Base-by-base conservation (phyloP, 2,888 invertebrate species). In the Atherix ibis region DNA sequence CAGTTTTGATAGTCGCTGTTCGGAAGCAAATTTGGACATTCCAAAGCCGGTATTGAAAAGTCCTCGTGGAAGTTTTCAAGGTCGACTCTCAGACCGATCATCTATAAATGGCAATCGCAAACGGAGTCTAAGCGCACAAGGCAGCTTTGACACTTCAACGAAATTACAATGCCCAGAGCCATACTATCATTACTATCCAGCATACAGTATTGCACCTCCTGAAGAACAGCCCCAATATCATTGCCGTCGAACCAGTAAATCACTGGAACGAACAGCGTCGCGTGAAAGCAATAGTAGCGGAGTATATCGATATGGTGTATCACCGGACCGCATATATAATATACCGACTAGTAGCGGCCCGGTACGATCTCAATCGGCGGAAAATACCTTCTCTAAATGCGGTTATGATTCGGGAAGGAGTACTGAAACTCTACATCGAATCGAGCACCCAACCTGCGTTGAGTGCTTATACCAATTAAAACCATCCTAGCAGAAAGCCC, bases 391-490 rank as follows among this genome's bases (percentile, higher is more conserved):
- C 39, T 49, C 51, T n/a, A 52, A 50, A 32, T 50, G 39, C n/a
- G 66, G 66, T 2, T 70, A 70, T 32, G 70, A 71, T 24, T 67
- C 68, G 1, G 62, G 68, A 2, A 66, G 67, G 42, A 67, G 68
- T 3, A 67, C 67, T 32, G 68, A 69, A 46, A 66, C 67, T 2
- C 66, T 68, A 29, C 59, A 64, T 10, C 63, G 63, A 48, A 70
- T 77, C 36, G 77, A 77, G 43, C 71, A 74, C 38, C 73, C 76
- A 30, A 76, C 76, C 17, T 79, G 78, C 60, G 76, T 77, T 46
- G 76, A 78, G 50, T 79, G 78, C 51, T 70, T 77, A 56, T 67
- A 77, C 27, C 74, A 76, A 37, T 67, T 63, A 44, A 66, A 70
- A 57, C 64, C 65, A 45, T 71, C 71, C 68, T 72, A 73, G 70